Base-by-base conservation (phyloP, 2,797 vertebrate species). In the Buphagus erythrorhynchus region DNA sequence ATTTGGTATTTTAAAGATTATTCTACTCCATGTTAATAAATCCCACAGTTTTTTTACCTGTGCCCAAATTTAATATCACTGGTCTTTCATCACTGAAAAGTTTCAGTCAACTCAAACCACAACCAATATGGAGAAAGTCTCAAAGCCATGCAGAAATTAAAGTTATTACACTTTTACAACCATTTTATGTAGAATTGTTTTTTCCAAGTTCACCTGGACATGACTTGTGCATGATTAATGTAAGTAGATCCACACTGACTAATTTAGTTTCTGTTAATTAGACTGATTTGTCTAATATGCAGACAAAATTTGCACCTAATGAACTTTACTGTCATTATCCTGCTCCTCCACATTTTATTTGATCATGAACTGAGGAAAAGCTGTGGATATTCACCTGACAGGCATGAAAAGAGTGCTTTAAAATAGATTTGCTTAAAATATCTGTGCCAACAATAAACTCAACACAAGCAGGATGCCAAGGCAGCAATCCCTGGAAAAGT, bases 141-240 rank as follows among this genome's bases (percentile, higher is more conserved):
- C 22, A 67, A 26, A 77, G 29, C 13, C 15, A 16, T 1, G 11
- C 57, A 38, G 20, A 66, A 77, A 35, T 31, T 25, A 0, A 66
- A 66, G n/a, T 12, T 24, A 16, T 13, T 5, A 0, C 9, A 28
- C 25, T 43, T 63, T 43, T 46, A 31, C 19, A 78, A 28, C 5
- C 33, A 77, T 1, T 72, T 4, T 0, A 26, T 4, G 2, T 1
- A 26, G 31, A 61, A 55, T 46, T 67, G 14, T 4, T 38, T 22
- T 7, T 7, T 7, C 2, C 22, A 28, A 10, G 35, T n/a, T 71
- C 51, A 87, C 28, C 26, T 35, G 35, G 29, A 25, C 54, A 7
- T 2, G 13, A 67, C 40, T 59, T 38, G 26, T 21, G 6, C 36
- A 26, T 18, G 17, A 51, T 25, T 59, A 45, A 90, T 25, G 16